A percentile compares a stretch with the other conserved stretches of the same genome.
These are phyloP conservation scores for Prosapia bicincta DNA, from an alignment of 2,888 invertebrate species.

Conservation along the genomic window DNA sequence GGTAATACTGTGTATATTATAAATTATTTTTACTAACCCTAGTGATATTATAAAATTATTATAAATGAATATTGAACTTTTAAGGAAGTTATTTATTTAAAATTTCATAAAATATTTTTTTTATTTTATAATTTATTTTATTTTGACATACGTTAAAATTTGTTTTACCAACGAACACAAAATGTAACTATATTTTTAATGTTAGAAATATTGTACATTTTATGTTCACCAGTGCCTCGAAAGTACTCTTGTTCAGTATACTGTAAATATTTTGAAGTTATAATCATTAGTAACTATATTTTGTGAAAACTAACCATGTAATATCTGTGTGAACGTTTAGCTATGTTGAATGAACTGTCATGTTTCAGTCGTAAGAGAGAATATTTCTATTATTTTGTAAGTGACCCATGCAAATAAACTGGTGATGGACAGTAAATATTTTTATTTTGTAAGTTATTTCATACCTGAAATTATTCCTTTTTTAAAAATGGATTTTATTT, in stretches of 20 bases:
- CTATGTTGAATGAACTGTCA: background rate
- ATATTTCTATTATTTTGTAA: background rate
- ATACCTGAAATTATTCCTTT: too few species aligned
- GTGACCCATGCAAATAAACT: slow-evolving; percentile 2
- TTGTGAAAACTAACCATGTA: background rate
- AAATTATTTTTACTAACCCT: background rate
- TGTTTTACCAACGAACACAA: background rate
- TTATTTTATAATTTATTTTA: background rate
- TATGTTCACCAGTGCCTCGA: background rate
- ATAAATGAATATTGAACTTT: too few species aligned
- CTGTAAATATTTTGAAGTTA: background rate
- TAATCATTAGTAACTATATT: background rate
- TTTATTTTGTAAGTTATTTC: too few species aligned
- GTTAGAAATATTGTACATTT: background rate
- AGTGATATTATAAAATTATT: background rate
- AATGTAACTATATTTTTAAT: background rate
- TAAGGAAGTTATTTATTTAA: slow-evolving; percentile 2
- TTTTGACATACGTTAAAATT: background rate
- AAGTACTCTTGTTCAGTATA: background rate
- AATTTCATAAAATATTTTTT: background rate
- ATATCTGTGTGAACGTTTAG: background rate
- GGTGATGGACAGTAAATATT: background rate
- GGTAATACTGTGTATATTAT: background rate
- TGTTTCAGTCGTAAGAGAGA: background rate
- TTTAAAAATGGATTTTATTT: too few species aligned